Conservation (phyloP, 2,113 vertebrate species). For the Leptodactylus fuscus region DNA sequence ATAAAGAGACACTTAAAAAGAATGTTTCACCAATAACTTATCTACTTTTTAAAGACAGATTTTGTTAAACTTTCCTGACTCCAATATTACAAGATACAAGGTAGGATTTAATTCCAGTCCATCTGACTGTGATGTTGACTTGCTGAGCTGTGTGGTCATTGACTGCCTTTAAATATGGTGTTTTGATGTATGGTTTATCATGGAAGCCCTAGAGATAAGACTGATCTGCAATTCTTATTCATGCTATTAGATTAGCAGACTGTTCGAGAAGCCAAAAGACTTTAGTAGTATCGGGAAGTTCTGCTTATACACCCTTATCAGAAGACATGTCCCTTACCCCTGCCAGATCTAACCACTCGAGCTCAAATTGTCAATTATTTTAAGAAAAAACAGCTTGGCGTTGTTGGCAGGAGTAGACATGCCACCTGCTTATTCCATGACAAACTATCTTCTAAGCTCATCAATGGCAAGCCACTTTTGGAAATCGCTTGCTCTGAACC, state of each 20-base stretch:
- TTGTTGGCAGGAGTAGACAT: constrained; percentile 15
- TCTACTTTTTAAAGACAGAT: too few relatives aligned
- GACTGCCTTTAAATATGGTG: not conserved
- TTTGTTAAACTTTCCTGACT: not conserved
- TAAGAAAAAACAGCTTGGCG: not conserved
- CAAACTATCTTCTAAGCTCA: constrained; percentile 32
- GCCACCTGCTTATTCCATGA: constrained; percentile 39
- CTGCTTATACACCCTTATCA: not conserved
- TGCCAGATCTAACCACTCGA: constrained; percentile 42
- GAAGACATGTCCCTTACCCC: not conserved
- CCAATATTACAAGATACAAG: not conserved
- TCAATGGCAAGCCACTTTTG: not conserved
- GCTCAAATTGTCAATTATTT: constrained; percentile 50
- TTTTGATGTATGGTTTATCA: not conserved
- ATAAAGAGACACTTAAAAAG: too few relatives aligned
- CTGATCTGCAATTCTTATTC: not conserved
- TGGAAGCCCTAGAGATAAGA: not conserved
- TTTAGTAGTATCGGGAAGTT: not conserved
- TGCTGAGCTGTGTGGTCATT: not conserved
- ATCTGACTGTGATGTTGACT: not conserved
- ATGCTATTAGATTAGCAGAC: constrained; percentile 27
- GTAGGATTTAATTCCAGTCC: too few relatives aligned
- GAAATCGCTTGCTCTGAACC: not conserved
- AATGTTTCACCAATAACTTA: too few relatives aligned
- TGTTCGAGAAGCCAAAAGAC: not conserved